Conservation (phyloP, 2,113 vertebrate species). For the Pelusios castaneus region DNA sequence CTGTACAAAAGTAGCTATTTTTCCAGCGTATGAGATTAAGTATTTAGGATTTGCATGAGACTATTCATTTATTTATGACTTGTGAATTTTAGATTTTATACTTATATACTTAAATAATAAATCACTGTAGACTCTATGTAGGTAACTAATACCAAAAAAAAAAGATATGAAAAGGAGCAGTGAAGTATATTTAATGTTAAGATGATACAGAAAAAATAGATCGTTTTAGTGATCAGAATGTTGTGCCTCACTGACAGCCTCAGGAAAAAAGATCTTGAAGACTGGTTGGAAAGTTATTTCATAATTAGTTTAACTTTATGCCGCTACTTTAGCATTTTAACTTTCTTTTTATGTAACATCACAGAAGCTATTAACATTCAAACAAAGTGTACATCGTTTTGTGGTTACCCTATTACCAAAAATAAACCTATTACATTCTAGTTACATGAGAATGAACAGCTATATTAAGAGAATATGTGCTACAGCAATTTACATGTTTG, state of each 20-base stretch:
- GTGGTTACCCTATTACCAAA: background rate
- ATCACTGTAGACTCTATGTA: background rate
- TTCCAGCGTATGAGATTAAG: background rate
- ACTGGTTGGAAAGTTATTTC: background rate
- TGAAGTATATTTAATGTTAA: background rate
- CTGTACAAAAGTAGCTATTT: background rate
- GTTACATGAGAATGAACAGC: background rate
- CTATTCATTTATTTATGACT: background rate
- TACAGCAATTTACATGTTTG: background rate
- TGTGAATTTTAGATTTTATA: background rate
- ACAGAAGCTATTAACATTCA: background rate
- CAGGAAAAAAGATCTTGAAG: background rate
- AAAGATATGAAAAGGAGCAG: background rate
- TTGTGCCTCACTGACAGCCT: background rate
- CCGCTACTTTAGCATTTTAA: background rate
- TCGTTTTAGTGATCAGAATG: background rate
- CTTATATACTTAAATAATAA: background rate
- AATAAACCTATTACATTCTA: background rate
- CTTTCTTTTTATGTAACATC: background rate
- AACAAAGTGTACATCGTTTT: background rate
- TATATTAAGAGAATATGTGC: background rate
- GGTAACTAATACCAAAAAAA: background rate
- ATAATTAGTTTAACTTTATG: background rate
- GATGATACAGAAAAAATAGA: background rate
- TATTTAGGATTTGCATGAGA: background rate